Percentiles rank a stretch among this genome's conserved stretches.
Evolutionary conservation across 2,113 vertebrate genomes (phyloP).

Genomic region (Boulengeromyrus knoepffleri): DNA sequence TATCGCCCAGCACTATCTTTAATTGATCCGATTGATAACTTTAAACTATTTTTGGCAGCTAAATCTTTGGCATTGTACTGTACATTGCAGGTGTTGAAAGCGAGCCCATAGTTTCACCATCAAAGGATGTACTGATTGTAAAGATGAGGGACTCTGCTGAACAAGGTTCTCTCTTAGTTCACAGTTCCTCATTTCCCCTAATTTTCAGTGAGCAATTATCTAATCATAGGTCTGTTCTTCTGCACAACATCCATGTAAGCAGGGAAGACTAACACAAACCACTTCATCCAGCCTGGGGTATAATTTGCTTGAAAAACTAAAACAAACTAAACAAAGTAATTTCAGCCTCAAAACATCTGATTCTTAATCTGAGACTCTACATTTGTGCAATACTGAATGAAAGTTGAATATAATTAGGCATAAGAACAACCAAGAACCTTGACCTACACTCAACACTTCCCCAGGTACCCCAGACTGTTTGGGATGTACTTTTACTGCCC

Average conservation of each 20-base stretch:
- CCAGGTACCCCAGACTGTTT: not conserved
- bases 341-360: not conserved
- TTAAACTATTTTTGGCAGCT: not conserved
- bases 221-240: not conserved
- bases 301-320: not conserved
- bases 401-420: not conserved
- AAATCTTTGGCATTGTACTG: not conserved
- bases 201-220: not conserved
- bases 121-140: not conserved
- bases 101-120: not conserved
- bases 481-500: not conserved
- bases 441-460: not conserved
- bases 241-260: not conserved
- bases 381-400: not conserved
- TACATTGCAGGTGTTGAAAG: not conserved
- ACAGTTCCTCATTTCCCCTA: not conserved
- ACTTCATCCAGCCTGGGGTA: not conserved
- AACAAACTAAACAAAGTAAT: not conserved
- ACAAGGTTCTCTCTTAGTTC: not conserved
- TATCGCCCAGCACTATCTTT: not conserved
- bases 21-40: not conserved
- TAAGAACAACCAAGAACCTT: not conserved
- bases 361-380: not conserved
- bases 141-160: not conserved
- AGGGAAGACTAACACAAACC: not conserved